These are phyloP conservation scores for Dicranocentrus wangi DNA, from an alignment of 2,888 invertebrate species.

Conservation along the genomic window DNA sequence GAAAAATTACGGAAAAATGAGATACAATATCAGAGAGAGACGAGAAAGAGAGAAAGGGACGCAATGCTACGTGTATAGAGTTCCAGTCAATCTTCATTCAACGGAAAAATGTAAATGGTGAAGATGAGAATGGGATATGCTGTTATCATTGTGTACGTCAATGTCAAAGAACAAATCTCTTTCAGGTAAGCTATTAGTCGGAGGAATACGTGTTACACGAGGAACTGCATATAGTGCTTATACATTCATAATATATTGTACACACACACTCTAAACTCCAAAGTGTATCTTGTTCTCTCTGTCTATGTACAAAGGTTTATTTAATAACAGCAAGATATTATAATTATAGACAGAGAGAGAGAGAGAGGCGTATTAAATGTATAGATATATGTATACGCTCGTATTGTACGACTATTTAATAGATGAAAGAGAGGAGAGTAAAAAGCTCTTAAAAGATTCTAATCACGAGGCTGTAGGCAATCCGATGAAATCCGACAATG, in stretches of 20 bases:
- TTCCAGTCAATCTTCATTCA: constrained; percentile 32
- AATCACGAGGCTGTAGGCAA: constrained; percentile 65
- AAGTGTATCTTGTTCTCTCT: too few species aligned
- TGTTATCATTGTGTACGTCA: constrained; percentile 40
- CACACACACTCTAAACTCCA: too few species aligned
- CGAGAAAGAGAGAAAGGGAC: too few species aligned
- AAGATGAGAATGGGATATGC: too few species aligned
- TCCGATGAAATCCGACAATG: constrained; percentile 56
- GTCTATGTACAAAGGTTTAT: too few species aligned
- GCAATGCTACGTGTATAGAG: not conserved
- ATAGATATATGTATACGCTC: not conserved
- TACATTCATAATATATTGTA: too few species aligned
- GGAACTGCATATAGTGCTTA: too few species aligned
- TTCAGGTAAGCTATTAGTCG: constrained; percentile 25
- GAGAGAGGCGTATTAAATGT: not conserved
- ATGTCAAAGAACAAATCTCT: constrained; percentile 51
- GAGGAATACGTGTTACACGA: not conserved
- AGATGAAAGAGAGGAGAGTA: constrained; percentile 24
- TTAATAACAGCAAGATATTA: constrained; percentile 1
- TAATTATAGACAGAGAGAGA: constrained; percentile 14
- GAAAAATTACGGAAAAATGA: constrained; percentile 28
- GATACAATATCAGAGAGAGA: too few species aligned
- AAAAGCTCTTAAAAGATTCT: constrained; percentile 63
- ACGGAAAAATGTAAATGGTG: too few species aligned
- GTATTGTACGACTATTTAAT: not conserved